Evolutionary conservation across 2,797 vertebrate species (phyloP).

Genomic region (Myotis myotis): DNA sequence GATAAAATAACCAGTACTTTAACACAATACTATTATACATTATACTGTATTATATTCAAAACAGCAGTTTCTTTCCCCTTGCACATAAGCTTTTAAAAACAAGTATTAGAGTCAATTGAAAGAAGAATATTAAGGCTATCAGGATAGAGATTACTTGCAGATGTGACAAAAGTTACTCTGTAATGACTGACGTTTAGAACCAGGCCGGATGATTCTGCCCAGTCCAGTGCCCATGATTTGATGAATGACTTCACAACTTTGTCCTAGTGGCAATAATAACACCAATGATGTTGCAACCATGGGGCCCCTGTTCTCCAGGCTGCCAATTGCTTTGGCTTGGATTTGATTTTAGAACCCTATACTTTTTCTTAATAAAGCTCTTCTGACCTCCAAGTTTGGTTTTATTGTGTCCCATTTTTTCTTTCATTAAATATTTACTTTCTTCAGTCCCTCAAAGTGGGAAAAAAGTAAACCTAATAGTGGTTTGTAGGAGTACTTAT

Average conservation of each 20-base stretch:
- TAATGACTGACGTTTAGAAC: not conserved
- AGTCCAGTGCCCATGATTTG: not conserved
- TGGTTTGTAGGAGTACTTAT: conserved; percentile 38
- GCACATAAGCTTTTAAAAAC: not conserved
- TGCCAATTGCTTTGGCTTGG: not conserved
- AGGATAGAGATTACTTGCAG: not conserved
- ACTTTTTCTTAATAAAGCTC: conserved; percentile 61
- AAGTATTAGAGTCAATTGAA: not conserved
- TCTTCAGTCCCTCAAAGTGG: conserved; percentile 18
- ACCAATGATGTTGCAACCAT: not conserved
- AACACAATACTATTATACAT: not conserved
- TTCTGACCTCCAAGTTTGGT: conserved; percentile 33
- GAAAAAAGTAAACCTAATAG: conserved; percentile 38
- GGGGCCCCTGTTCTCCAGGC: not conserved
- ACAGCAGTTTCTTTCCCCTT: not conserved
- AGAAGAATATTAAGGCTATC: not conserved
- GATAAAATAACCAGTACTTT: not conserved
- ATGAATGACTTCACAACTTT: not conserved
- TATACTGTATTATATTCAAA: not conserved
- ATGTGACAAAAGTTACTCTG: not conserved
- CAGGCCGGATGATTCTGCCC: not conserved
- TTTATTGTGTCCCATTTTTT: conserved; percentile 51
- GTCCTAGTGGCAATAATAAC: not conserved
- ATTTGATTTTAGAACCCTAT: conserved; percentile 56
- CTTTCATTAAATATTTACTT: conserved; percentile 76